Conservation (phyloP, 2,113 vertebrate species). For the Pseudolaguvia tuberculata region DNA sequence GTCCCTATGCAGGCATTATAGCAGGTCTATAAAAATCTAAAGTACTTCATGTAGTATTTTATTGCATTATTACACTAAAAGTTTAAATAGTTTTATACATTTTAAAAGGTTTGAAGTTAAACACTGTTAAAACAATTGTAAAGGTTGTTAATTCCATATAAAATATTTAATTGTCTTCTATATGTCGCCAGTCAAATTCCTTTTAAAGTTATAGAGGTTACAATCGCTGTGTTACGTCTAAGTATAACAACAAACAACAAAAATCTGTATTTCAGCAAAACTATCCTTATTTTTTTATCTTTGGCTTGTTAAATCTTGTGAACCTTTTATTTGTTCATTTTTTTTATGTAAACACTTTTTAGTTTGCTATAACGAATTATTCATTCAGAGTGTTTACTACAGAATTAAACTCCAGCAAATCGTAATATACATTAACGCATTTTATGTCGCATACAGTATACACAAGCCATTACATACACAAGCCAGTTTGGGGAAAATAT, state of each 20-base stretch:
- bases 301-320: not conserved
- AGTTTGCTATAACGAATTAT: not conserved
- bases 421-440: conserved; percentile 43
- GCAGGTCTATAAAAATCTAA: conserved; percentile 78
- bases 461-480: conserved; percentile 69
- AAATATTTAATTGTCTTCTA: conserved; percentile 48
- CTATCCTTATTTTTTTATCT: too few relatives aligned
- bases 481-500: conserved; percentile 67
- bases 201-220: not conserved
- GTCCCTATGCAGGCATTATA: conserved; percentile 73
- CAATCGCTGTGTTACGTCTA: conserved; percentile 3
- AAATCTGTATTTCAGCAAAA: not conserved
- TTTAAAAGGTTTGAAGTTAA: conserved; percentile 56
- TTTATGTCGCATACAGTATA: conserved; percentile 62
- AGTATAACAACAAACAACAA: not conserved
- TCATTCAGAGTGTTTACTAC: not conserved
- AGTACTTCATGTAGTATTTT: conserved; percentile 73
- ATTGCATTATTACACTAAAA: conserved; percentile 75
- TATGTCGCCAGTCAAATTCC: conserved; percentile 4
- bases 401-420: conserved; percentile 27
- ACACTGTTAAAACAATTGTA: conserved; percentile 60
- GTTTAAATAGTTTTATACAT: conserved; percentile 69
- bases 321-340: not conserved
- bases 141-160: conserved; percentile 63
- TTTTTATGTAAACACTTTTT: not conserved